phyloP scores from a whole-genome alignment of 2,113 vertebrate genomes.

The Onychostoma macrolepis region DNA sequence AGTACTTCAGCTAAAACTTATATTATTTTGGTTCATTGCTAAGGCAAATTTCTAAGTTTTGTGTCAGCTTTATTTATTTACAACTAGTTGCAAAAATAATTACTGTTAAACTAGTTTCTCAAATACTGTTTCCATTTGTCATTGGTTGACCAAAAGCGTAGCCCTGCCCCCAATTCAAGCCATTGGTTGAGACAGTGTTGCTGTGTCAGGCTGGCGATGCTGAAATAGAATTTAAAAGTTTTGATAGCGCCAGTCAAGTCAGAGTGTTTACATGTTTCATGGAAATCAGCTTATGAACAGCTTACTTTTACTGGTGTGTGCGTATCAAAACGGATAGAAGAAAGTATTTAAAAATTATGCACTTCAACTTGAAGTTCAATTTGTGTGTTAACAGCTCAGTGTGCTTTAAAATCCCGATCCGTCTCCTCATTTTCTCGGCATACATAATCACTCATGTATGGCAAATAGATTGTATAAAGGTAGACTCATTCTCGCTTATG shows the following conservation, averaged over 20 bases:
- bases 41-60: too few species aligned
- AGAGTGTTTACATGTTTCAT: background rate
- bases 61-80: too few species aligned
- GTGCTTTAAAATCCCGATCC: slow-evolving; percentile 10
- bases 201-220: background rate
- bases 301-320: background rate
- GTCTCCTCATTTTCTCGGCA: slow-evolving; percentile 13
- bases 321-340: background rate
- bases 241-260: background rate
- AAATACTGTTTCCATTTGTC: background rate
- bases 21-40: too few species aligned
- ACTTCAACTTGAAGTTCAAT: slow-evolving; percentile 15
- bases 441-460: slow-evolving; percentile 65
- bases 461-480: slow-evolving; percentile 66
- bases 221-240: background rate
- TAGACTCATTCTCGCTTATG: slow-evolving; percentile 34
- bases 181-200: background rate
- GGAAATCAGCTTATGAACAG: background rate
- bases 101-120: background rate
- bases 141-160: background rate
- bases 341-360: background rate
- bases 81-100: background rate
- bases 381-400: slow-evolving; percentile 26
- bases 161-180: background rate
- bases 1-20: background rate